phyloP scores from a whole-genome alignment of 2,888 invertebrate species.

The Drosophila nr. fundita region DNA sequence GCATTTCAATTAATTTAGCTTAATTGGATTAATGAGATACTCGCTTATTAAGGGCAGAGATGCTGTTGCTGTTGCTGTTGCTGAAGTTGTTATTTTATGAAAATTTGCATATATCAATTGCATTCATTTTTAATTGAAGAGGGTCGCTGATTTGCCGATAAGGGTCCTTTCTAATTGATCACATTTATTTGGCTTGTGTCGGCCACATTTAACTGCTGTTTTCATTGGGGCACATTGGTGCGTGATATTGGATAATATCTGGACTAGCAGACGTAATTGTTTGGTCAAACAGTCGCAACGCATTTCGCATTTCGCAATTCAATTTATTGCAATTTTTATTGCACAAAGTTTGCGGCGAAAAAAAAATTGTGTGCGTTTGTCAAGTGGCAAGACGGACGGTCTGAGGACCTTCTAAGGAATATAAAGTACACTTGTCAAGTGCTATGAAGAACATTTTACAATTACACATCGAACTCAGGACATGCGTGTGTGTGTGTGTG shows the following conservation, averaged over 20 bases:
- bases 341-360: conserved; percentile 28
- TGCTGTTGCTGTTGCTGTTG: conserved; percentile 36
- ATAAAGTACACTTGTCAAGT: conserved; percentile 66
- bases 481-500: neutral
- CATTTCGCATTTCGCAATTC: conserved; percentile 39
- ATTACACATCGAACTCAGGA: conserved; percentile 57
- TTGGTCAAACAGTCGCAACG: conserved; percentile 48
- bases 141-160: conserved; percentile 64
- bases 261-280: conserved; percentile 34
- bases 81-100: conserved; percentile 45
- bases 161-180: conserved; percentile 50
- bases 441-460: conserved; percentile 67
- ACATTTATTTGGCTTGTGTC: conserved; percentile 11
- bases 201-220: neutral
- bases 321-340: conserved; percentile 76
- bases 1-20: conserved; percentile 78
- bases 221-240: neutral
- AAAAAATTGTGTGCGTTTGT: conserved; percentile 64
- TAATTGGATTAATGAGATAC: conserved; percentile 81
- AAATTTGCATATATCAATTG: conserved; percentile 68
- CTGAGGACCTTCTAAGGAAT: conserved; percentile 41
- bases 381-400: conserved; percentile 43
- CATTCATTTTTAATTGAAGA: conserved; percentile 54
- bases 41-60: conserved; percentile 66
- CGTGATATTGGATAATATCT: conserved; percentile 3